Conservation (phyloP, 1,140 invertebrate species). For the Arctopsyche grandis region DNA sequence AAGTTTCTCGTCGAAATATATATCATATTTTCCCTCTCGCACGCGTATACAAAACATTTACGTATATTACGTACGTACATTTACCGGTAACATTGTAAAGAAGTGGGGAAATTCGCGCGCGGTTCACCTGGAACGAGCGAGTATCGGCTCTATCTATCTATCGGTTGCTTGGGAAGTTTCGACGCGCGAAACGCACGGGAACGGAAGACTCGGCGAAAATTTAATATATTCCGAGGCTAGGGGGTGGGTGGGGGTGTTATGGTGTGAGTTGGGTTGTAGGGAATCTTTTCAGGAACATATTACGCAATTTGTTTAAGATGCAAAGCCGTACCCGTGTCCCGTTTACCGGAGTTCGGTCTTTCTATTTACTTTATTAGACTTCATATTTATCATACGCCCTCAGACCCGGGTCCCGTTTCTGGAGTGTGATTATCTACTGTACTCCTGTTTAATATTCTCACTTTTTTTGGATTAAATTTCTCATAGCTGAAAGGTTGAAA, state of each 20-base stretch:
- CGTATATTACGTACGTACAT: no score
- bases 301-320: slow-evolving; percentile 32
- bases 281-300: slow-evolving; percentile 21
- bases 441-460: background rate
- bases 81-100: no score
- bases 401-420: background rate
- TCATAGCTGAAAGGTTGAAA: no score
- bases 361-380: slow-evolving; percentile 10
- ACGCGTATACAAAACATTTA: no score
- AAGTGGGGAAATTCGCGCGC: background rate
- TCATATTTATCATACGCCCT: slow-evolving; percentile 4
- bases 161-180: background rate
- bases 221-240: background rate
- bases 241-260: no score
- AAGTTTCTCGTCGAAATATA: background rate
- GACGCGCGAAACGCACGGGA: background rate
- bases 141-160: background rate
- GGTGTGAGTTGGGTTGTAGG: no score
- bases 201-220: slow-evolving; percentile 12
- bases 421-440: background rate
- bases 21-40: background rate
- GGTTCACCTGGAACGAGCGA: background rate
- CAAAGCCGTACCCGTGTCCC: background rate
- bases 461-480: background rate
- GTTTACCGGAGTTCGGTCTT: background rate